Evolutionary conservation across 2,797 vertebrate species (phyloP).

Genomic region (Pangasius larnaudii): DNA sequence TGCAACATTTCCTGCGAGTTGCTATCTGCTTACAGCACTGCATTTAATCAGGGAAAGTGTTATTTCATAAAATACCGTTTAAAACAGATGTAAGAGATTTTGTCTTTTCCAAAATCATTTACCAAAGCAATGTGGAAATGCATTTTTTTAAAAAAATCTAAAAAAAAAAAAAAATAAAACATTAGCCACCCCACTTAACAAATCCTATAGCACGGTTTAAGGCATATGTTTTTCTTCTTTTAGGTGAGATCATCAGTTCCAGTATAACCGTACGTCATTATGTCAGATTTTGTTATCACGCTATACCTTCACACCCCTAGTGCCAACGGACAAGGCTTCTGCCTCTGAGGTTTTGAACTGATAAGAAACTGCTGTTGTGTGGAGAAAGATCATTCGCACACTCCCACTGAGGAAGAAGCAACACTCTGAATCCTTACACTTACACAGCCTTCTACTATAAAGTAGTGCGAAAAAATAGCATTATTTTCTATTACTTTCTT

Average conservation of each 20-base stretch:
- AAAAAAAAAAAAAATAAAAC: neutral
- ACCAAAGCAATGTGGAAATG: too few relatives aligned
- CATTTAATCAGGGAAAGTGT: neutral
- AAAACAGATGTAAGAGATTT: too few relatives aligned
- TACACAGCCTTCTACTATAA: neutral
- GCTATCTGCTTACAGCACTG: neutral
- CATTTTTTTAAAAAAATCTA: too few relatives aligned
- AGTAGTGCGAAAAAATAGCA: neutral
- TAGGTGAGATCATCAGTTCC: neutral
- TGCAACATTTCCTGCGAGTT: neutral
- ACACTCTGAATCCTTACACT: neutral
- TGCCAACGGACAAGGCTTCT: constrained; percentile 52
- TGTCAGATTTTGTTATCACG: neutral
- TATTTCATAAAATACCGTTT: too few relatives aligned
- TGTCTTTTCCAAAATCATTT: neutral
- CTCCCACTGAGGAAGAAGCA: neutral
- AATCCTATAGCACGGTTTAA: neutral
- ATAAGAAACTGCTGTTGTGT: constrained; percentile 34
- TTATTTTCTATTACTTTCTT: neutral
- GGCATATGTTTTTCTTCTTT: neutral
- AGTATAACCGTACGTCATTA: neutral
- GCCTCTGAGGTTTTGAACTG: constrained; percentile 60
- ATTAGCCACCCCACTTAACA: neutral
- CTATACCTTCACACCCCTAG: neutral
- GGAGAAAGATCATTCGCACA: neutral